Base-by-base conservation (phyloP, 2,888 invertebrate genomes). In the Drosophila trichaetosa region DNA sequence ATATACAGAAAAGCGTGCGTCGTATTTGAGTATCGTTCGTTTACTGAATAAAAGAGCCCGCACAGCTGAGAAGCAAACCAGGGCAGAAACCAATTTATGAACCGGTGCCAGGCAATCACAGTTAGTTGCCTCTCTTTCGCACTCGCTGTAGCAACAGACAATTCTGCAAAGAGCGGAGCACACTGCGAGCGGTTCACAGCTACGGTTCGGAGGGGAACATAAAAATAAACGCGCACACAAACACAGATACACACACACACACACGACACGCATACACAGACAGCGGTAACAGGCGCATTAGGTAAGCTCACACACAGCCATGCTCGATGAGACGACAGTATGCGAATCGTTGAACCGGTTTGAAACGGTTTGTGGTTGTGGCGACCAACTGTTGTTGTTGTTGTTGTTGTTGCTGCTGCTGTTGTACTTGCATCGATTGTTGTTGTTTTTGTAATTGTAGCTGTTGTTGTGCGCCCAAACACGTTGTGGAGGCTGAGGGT, bases 61-160 rank as follows among this genome's bases (percentile, higher is more conserved):
- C 57, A 77, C 74, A 74, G 64, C 67, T 63, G 61, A 72, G 65
- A 57, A 52, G 18, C 69, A 77, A 82, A 78, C 79, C 80, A 82
- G 80, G 64, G 74, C 69, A 82, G 81, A 80, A 82, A 80, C 83
- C 83, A 80, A 76, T 74, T 80, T 76, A 61, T 76, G 81, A 81
- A 83, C 81, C 81, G 71, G 73, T 83, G 72, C 79, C 79, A 75
- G 56, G 57, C 75, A 73, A 71, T 67, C 75, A 68, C 62, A 74
- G 64, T 66, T 79, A 58, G 52, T 27, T 46, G 53, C 52, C 49
- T 68, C 73, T 76, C 76, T 52, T 54, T 69, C 68, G 57, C 69
- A 67, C 80, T 27, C 63, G 36, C 31, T 16, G 24, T 18, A 29
- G 49, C 60, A 49, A 29, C 48, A 66, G 29, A 38, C 63, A 58